Base-by-base conservation (phyloP, 2,888 invertebrate species). In the Priapulus caudatus region DNA sequence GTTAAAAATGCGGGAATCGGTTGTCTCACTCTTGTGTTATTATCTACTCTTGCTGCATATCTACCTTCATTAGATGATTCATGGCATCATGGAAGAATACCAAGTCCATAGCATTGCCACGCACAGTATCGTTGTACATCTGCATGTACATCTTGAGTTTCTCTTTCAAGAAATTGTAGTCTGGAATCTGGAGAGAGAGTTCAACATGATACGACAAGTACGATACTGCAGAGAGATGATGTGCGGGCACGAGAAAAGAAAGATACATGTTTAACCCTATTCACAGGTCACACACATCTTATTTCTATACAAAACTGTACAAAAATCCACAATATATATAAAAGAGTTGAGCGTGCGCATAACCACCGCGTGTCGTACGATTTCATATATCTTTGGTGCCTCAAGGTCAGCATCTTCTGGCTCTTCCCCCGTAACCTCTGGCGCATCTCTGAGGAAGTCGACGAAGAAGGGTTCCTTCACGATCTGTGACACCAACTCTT, bases 21-120 rank as follows among this genome's bases (percentile, higher is more conserved):
- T n/a, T n/a, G n/a, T n/a, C n/a, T n/a, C n/a, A n/a, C n/a, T n/a
- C n/a, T n/a, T n/a, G n/a, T n/a, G n/a, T n/a, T n/a, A n/a, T n/a
- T n/a, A n/a, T n/a, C n/a, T n/a, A n/a, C n/a, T n/a, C n/a, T n/a
- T n/a, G n/a, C n/a, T 33, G n/a, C 33, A 33, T 18, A 52, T 51
- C 46, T 59, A 69, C 70, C 65, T 86, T 85, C 64, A 88, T 82
- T 52, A 90, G 71, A 72, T 90, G 87, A 5, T 85, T 79, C 75
- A 90, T 81, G 3, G 86, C 86, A 66, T 90, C 89, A 61, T 81
- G 81, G 72, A 90, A 90, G 67, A 90, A 86, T 16, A 90, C 90
- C 63, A 90, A 67, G 71, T 90, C 88, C 72, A 90, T 78, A 54
- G 88, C 87, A 52, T 78, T 79, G 3, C 89, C 88, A 59, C 87